Evolutionary conservation across 2,797 vertebrate species (phyloP), one percentile per base, ranked within the genome.

Genomic region (Varecia variegata): DNA sequence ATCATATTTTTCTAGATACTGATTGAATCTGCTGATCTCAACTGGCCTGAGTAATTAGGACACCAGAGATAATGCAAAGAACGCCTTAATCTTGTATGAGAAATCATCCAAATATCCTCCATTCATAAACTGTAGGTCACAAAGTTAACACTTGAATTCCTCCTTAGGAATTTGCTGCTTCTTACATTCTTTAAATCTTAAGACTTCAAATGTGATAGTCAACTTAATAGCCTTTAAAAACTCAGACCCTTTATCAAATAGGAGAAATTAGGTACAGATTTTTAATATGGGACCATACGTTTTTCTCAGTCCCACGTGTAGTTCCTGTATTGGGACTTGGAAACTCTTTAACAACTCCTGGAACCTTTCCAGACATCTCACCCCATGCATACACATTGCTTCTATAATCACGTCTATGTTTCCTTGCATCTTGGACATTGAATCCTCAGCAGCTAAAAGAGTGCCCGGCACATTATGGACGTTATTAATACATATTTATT

Each of bases 1-100:
- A 86, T 38, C 3, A 13, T 71, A 21, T 54, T 62, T 79, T 52
- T 43, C 35, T 79, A 65, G 45, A 70, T 40, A 11, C 25, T 74
- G 47, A 89, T 35, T 83, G 56, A 95, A 74, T 77, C 32, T 8
- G 35, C 40, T 65, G 27, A 32, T 94, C 43, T 80, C 54, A 74
- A 8, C 45, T 45, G 52, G n/a, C 17, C 52, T 70, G 15, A 60
- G 45, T 79, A 90, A 43, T 80, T 25, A 62, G 60, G 40, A 32
- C 32, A 14, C 52, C 6, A 7, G 4, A 70, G 52, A 62, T 60
- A 84, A 82, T 50, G 12, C 25, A 25, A 23, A 85, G 54, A 71
- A 84, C n/a, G 45, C 6, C 1, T 80, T 82, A 74, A 35, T 45
- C 21, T 50, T 40, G 3, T 30, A 9, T 58, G 5, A 92, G 52